Evolutionary conservation across 2,113 vertebrate species (phyloP).

Genomic region (Chamaetylas fuelleborni): DNA sequence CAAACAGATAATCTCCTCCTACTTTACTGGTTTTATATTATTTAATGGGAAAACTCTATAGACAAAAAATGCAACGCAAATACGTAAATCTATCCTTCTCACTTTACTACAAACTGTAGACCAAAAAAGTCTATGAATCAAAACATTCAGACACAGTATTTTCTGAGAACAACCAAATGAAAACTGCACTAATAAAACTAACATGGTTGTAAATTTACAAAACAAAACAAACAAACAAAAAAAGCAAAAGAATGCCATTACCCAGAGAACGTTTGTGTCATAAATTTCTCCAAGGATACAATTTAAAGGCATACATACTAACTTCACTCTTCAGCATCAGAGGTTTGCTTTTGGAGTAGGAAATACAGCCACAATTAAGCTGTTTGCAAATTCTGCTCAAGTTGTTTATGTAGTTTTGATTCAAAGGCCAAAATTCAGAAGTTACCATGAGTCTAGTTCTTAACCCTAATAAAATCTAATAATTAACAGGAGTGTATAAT

Average conservation of each 20-base stretch:
- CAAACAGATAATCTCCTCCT: background rate
- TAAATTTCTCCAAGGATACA: background rate
- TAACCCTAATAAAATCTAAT: slow-evolving; percentile 1
- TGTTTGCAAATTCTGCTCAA: background rate
- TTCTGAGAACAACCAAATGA: background rate
- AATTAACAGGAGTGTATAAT: background rate
- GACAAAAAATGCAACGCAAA: background rate
- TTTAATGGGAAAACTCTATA: background rate
- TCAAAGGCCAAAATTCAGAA: slow-evolving; percentile 34
- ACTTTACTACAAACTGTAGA: background rate
- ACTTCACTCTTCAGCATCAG: background rate
- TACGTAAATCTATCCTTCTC: background rate
- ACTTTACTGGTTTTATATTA: background rate
- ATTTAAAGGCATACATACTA: background rate
- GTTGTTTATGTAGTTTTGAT: slow-evolving; percentile 9
- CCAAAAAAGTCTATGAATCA: background rate
- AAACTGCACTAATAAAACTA: background rate
- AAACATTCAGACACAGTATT: background rate
- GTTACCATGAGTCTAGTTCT: background rate
- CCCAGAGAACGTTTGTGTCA: background rate
- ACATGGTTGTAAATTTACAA: background rate
- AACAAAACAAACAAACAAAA: background rate
- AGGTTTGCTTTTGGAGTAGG: background rate
- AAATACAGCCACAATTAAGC: background rate
- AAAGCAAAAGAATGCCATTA: background rate